Conservation (phyloP, 2,797 vertebrate species). For the Dendrocincla fuliginosa region DNA sequence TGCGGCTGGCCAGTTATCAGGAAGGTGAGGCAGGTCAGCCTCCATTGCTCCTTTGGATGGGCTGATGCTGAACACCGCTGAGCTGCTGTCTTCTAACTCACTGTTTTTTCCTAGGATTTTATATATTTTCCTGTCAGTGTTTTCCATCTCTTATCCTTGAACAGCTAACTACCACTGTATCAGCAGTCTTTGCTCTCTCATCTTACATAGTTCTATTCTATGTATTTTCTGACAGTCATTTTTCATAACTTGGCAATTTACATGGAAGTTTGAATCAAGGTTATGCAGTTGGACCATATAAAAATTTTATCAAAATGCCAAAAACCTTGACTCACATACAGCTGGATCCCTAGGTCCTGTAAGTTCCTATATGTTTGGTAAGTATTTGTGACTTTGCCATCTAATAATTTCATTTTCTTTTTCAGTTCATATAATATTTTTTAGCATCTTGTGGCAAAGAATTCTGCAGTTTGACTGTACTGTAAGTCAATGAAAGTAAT, state of each 20-base stretch:
- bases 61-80: not conserved
- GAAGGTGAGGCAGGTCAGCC: fast-evolving
- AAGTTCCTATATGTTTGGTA: not conserved
- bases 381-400: not conserved
- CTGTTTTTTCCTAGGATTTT: not conserved
- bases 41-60: not conserved
- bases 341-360: fast-evolving
- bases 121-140: not conserved
- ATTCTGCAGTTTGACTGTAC: not conserved
- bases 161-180: not conserved
- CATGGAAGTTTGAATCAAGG: not conserved
- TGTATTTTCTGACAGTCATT: not conserved
- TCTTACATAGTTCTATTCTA: not conserved
- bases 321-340: not conserved
- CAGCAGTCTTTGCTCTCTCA: not conserved
- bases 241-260: not conserved
- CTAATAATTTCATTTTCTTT: not conserved
- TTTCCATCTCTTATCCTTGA: not conserved
- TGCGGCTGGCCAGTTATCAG: not conserved
- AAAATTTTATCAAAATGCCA: not conserved
- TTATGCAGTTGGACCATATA: not conserved
- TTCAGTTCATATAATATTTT: not conserved
- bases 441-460: not conserved
- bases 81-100: not conserved
- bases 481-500: not conserved